Evolutionary conservation across 2,797 vertebrate species (phyloP).

Genomic region (Hydrocynus forskahlii): DNA sequence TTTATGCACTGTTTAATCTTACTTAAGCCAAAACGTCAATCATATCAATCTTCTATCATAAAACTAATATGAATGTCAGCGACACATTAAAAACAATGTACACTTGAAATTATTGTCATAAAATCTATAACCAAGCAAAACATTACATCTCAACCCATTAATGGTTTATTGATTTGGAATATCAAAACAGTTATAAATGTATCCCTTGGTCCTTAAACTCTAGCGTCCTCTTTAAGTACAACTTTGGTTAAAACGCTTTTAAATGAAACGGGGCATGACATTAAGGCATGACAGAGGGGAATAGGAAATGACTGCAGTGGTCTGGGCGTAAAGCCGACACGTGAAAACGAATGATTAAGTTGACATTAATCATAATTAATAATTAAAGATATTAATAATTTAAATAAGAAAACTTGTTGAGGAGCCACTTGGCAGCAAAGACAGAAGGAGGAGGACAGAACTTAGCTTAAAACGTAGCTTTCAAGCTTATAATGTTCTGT

Average conservation of each 20-base stretch:
- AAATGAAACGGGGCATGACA: not conserved
- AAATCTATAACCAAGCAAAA: no score
- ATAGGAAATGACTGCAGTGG: conserved; percentile 46
- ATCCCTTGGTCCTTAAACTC: not conserved
- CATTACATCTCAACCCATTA: no score
- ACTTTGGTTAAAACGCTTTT: not conserved
- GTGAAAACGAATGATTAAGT: not conserved
- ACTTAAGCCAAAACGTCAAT: no score
- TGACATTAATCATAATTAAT: not conserved
- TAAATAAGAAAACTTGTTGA: conserved; percentile 13
- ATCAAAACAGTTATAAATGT: no score
- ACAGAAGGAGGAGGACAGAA: conserved; percentile 16
- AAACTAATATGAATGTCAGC: no score
- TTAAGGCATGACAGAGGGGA: conserved; percentile 47
- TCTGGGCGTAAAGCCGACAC: conserved; percentile 42
- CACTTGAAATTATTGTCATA: no score
- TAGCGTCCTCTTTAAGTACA: not conserved
- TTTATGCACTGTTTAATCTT: no score
- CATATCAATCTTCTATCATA: no score
- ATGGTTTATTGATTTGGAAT: no score
- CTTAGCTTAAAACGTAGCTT: not conserved
- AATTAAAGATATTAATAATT: not conserved
- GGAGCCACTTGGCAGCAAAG: conserved; percentile 3
- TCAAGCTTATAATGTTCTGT: not conserved
- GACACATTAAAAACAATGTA: no score